Evolutionary conservation across 1,140 invertebrate genomes (phyloP).

Genomic region (Zaprionus gabonicus): DNA sequence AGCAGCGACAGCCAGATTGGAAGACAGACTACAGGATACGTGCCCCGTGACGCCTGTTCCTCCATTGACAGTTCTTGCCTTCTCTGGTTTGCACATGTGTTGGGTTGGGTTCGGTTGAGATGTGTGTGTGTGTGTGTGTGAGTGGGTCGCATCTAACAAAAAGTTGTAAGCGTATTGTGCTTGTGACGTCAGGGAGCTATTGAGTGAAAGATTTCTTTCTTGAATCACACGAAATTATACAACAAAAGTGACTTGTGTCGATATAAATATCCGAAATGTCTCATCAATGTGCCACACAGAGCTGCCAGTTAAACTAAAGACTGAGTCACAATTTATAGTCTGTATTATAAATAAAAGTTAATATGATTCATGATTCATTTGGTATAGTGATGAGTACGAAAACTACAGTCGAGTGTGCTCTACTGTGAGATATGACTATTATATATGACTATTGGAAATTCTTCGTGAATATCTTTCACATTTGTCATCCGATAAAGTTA

Average conservation of each 20-base stretch:
- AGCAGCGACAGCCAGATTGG: constrained; percentile 31
- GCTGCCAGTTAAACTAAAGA: not conserved
- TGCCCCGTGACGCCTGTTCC: constrained; percentile 64
- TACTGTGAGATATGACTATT: too few relatives aligned
- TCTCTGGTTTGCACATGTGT: constrained; percentile 8
- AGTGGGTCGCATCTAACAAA: constrained; percentile 17
- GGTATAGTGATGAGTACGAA: too few relatives aligned
- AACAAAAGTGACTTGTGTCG: not conserved
- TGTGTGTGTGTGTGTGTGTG: constrained; percentile 6
- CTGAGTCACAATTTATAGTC: not conserved
- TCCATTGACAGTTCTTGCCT: constrained; percentile 51
- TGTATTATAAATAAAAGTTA: not conserved
- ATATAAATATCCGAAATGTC: not conserved
- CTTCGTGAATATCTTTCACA: too few relatives aligned
- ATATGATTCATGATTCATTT: too few relatives aligned
- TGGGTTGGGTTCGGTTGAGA: not conserved
- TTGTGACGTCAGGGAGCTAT: constrained; percentile 21
- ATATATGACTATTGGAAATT: too few relatives aligned
- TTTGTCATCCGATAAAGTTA: too few relatives aligned
- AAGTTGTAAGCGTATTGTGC: constrained; percentile 5
- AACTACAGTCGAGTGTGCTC: too few relatives aligned
- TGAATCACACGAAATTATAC: not conserved
- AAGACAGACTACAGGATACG: constrained; percentile 63
- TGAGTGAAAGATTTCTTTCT: constrained; percentile 5
- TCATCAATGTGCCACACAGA: constrained; percentile 1